Evolutionary conservation across 2,888 invertebrate genomes (phyloP).

Genomic region (Cistogaster globosa): DNA sequence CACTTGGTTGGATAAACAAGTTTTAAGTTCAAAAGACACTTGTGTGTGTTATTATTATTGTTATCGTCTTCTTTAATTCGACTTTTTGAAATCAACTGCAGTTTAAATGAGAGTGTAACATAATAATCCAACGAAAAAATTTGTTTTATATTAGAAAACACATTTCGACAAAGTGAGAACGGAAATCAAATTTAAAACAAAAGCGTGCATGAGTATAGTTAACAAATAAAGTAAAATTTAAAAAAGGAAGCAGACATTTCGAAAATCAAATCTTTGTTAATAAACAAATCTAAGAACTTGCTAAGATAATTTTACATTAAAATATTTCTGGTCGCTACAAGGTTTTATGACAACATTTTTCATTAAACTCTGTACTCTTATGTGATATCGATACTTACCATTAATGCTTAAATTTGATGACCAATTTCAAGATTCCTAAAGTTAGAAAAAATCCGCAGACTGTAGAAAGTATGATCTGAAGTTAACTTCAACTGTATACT

Average conservation of each 20-base stretch:
- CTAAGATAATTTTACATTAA: no score
- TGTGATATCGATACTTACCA: no score
- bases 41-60: constrained; percentile 3
- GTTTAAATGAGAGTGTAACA: constrained; percentile 33
- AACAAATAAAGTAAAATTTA: not conserved
- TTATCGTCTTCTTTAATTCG: constrained; percentile 4
- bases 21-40: constrained; percentile 39
- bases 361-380: no score
- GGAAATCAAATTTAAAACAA: not conserved
- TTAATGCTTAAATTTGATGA: no score
- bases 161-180: constrained; percentile 1
- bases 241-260: not conserved
- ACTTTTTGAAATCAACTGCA: constrained; percentile 24
- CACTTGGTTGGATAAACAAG: constrained; percentile 39
- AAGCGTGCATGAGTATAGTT: not conserved
- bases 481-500: no score
- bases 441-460: no score
- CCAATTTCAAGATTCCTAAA: no score
- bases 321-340: no score
- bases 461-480: no score
- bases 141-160: constrained; percentile 12
- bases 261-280: not conserved
- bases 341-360: no score
- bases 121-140: constrained; percentile 26
- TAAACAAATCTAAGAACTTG: not conserved